A percentile compares a stretch with the other conserved stretches of the same genome.
These are phyloP conservation scores for Hemiscyllium ocellatum DNA, from an alignment of 2,113 vertebrate species.

Conservation along the genomic window DNA sequence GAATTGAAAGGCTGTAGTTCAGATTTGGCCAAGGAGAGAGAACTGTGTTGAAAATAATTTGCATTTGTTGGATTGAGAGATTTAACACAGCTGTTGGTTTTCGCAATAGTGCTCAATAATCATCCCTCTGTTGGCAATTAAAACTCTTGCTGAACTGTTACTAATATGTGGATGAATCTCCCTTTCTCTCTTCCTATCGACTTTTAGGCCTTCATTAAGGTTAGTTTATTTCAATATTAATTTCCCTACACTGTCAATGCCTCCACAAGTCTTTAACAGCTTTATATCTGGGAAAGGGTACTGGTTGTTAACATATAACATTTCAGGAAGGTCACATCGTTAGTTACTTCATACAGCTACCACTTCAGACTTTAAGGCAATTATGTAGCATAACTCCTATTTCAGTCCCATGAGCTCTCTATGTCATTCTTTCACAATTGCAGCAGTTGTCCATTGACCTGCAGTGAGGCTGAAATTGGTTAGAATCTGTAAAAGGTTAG, in stretches of 20 bases:
- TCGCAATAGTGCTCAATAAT: not conserved
- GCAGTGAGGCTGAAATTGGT: not conserved
- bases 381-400: too few species aligned
- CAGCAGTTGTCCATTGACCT: not conserved
- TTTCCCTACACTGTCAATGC: not conserved
- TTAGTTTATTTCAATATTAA: not conserved
- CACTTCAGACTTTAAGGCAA: too few species aligned
- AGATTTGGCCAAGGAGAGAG: not conserved
- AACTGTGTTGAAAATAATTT: not conserved
- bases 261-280: not conserved
- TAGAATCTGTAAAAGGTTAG: too few species aligned
- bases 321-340: not conserved
- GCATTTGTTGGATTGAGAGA: not conserved
- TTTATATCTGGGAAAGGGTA: not conserved
- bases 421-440: not conserved
- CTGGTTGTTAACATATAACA: not conserved
- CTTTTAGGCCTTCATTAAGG: not conserved
- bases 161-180: not conserved
- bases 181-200: not conserved
- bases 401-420: not conserved
- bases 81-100: not conserved
- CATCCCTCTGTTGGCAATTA: not conserved
- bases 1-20: not conserved
- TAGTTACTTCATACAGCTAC: not conserved
- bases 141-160: not conserved